Evolutionary conservation across 2,797 vertebrate species (phyloP).

Genomic region (Octomys mimax): DNA sequence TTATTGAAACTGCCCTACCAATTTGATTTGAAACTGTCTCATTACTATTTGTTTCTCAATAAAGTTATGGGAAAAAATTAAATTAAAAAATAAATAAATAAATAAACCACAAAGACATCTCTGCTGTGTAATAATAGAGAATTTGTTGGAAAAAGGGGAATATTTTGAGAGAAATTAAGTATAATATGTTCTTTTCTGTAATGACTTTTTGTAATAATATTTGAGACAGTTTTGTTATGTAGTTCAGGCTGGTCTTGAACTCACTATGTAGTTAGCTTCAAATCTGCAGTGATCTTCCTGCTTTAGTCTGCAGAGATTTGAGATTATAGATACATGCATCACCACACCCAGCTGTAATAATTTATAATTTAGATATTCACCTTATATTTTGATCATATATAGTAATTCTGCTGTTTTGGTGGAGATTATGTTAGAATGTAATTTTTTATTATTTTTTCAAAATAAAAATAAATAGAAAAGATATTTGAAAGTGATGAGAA

Average conservation of each 20-base stretch:
- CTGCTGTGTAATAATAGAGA: not conserved
- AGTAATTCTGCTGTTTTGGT: not conserved
- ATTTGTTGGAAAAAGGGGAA: not conserved
- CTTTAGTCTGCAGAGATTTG: not conserved
- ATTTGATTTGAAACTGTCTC: too few species aligned
- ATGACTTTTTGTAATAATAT: not conserved
- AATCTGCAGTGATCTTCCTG: too few species aligned
- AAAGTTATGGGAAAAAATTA: too few species aligned
- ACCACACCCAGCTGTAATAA: not conserved
- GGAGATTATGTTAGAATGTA: not conserved
- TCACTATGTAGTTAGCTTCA: not conserved
- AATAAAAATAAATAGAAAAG: too few species aligned
- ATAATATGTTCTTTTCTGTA: not conserved
- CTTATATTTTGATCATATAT: not conserved
- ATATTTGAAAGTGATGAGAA: too few species aligned
- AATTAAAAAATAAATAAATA: too few species aligned
- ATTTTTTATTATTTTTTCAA: too few species aligned
- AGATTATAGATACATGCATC: not conserved
- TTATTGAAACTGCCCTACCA: too few species aligned
- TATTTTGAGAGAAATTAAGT: not conserved
- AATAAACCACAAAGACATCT: too few species aligned
- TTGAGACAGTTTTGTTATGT: not conserved
- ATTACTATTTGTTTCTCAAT: too few species aligned
- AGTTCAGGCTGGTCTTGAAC: not conserved
- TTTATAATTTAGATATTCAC: not conserved